A percentile compares a stretch with the other conserved stretches of the same genome.
phyloP scores from a whole-genome alignment of 2,888 invertebrate genomes.

The Litoditis marina region DNA sequence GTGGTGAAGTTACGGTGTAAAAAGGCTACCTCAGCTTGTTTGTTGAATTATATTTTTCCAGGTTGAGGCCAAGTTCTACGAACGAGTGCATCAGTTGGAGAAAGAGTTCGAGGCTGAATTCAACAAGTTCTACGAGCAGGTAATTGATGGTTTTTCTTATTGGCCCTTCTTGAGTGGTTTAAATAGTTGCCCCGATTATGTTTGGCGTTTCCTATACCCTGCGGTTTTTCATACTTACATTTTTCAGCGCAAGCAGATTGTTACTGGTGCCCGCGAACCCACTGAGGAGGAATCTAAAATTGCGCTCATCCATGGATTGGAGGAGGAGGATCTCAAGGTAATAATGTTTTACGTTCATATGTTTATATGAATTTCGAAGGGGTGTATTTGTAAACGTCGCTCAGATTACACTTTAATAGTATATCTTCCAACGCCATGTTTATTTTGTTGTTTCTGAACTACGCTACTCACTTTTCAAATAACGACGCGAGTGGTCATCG shows the following conservation, averaged over 20 bases:
- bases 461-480: no score
- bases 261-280: conserved; percentile 77
- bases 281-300: conserved; percentile 83
- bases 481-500: no score
- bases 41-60: conserved; percentile 68
- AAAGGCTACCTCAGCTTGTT: not conserved
- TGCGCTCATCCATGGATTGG: conserved; percentile 69
- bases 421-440: no score
- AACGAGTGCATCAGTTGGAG: conserved; percentile 87
- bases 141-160: conserved; percentile 61
- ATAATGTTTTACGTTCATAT: conserved; percentile 1
- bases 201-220: no score
- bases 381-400: not conserved
- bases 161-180: not conserved
- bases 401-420: no score
- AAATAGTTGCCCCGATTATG: no score
- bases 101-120: conserved; percentile 81
- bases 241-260: conserved; percentile 64
- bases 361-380: conserved; percentile 3
- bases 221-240: conserved; percentile 6
- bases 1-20: no score
- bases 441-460: no score
- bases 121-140: conserved; percentile 77
- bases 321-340: conserved; percentile 37
- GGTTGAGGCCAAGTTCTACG: conserved; percentile 87